These are phyloP conservation scores for Platorchestia sp. DNA, from an alignment of 1,140 invertebrate species.

Conservation along the genomic window DNA sequence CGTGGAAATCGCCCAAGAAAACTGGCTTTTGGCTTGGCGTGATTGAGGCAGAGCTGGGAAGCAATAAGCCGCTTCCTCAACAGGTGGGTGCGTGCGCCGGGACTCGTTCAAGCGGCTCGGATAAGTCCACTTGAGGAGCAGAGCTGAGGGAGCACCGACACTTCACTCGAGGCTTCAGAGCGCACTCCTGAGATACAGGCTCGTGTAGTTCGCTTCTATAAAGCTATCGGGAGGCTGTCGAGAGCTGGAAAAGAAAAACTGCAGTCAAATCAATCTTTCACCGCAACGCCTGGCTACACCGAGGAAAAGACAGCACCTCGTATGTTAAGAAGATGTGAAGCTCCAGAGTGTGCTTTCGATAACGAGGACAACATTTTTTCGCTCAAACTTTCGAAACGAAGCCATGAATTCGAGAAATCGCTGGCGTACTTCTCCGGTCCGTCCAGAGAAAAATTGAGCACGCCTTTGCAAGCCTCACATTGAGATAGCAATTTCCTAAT, in stretches of 20 bases:
- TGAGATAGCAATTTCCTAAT: neutral
- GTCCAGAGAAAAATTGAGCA: neutral
- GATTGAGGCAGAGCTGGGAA: neutral
- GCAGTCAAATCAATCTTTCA: neutral
- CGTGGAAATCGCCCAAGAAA: neutral
- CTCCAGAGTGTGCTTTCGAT: neutral
- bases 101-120: neutral
- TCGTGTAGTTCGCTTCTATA: neutral
- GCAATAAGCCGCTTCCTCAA: constrained; percentile 28
- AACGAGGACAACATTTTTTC: neutral
- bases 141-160: neutral
- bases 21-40: neutral
- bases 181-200: neutral
- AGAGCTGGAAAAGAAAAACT: neutral
- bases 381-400: neutral
- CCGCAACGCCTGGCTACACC: neutral
- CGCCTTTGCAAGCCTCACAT: neutral
- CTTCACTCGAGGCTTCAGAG: neutral
- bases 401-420: neutral
- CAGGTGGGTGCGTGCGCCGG: neutral
- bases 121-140: neutral
- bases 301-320: neutral
- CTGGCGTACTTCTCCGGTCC: neutral
- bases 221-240: neutral
- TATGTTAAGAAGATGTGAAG: neutral